Evolutionary conservation across 2,797 vertebrate species (phyloP).

Genomic region (Delichon dasypus): DNA sequence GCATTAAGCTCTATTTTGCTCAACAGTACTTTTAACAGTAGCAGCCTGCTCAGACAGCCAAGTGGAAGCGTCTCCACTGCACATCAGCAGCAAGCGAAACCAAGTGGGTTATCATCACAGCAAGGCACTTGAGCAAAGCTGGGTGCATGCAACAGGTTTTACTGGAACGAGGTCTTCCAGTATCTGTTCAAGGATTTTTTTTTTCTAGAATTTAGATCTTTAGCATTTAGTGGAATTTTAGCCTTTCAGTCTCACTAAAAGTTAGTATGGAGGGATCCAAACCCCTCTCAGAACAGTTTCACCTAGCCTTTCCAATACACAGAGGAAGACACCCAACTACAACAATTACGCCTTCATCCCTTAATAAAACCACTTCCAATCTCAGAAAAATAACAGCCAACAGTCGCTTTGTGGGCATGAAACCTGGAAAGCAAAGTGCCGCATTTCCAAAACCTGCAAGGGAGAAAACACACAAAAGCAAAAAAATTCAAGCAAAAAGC

Average conservation of each 20-base stretch:
- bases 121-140: neutral
- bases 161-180: neutral
- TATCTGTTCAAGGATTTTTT: neutral
- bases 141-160: neutral
- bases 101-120: slow-evolving; percentile 67
- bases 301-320: neutral
- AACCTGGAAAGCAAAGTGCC: neutral
- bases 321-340: neutral
- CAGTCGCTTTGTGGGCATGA: neutral
- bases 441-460: neutral
- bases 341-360: neutral
- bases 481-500: neutral
- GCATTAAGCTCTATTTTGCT: neutral
- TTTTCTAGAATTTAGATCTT: neutral
- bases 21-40: neutral
- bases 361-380: neutral
- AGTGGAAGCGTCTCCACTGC: slow-evolving; percentile 63
- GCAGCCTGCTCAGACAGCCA: slow-evolving; percentile 72
- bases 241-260: neutral
- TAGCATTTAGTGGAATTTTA: neutral
- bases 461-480: neutral
- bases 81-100: slow-evolving; percentile 72
- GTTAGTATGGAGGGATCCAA: neutral
- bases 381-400: neutral
- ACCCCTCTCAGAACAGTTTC: neutral